Evolutionary conservation across 2,888 invertebrate species (phyloP).

Genomic region (Drosophila hamatofila): DNA sequence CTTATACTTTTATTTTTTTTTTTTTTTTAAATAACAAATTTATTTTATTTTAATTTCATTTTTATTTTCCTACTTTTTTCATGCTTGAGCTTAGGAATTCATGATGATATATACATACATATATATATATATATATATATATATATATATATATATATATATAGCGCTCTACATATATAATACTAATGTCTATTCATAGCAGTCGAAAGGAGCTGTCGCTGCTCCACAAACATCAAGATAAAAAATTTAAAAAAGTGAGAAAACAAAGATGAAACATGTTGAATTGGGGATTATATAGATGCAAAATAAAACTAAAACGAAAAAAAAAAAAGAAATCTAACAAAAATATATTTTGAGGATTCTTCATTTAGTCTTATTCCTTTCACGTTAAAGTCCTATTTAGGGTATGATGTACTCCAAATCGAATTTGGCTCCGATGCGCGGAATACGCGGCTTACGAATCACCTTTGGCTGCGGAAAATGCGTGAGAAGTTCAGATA

Average conservation of each 20-base stretch:
- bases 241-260: not conserved
- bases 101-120: not conserved
- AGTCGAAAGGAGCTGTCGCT: constrained; percentile 1
- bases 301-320: not conserved
- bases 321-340: not conserved
- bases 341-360: not conserved
- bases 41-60: constrained; percentile 1
- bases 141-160: constrained; percentile 10
- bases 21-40: not conserved
- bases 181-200: constrained; percentile 21
- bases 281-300: not conserved
- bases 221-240: not conserved
- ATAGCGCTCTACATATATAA: constrained; percentile 10
- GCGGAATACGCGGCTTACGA: constrained; percentile 69
- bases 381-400: not conserved
- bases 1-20: not conserved
- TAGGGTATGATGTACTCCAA: constrained; percentile 63
- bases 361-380: constrained; percentile 4
- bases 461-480: constrained; percentile 28
- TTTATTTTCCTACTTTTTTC: not conserved
- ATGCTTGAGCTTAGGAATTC: not conserved
- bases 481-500: too few species aligned
- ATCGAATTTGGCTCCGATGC: constrained; percentile 80
- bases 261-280: not conserved
- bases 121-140: constrained; percentile 7